Percentiles rank a stretch among this genome's conserved stretches.
Evolutionary conservation across 1,140 invertebrate species (phyloP).

Genomic region (Proales similis): DNA sequence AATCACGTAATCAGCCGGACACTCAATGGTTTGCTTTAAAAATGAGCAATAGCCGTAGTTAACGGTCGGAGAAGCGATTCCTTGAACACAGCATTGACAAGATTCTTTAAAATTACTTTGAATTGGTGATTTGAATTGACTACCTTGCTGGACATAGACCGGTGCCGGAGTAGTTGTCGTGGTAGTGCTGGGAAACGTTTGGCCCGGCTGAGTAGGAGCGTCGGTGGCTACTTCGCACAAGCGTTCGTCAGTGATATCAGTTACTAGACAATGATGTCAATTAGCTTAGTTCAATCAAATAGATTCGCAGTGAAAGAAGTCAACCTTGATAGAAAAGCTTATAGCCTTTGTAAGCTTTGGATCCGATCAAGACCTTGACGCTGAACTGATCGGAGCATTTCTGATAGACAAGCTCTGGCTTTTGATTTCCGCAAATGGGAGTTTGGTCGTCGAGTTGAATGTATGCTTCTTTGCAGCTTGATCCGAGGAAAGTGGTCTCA

Average conservation of each 20-base stretch:
- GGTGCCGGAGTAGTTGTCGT: conserved; percentile 7
- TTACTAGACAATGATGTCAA: not conserved
- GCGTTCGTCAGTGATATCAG: too few relatives aligned
- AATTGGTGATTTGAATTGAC: not conserved
- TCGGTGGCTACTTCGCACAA: too few relatives aligned
- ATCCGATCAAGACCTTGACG: conserved; percentile 7
- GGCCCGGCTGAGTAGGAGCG: too few relatives aligned
- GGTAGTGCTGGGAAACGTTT: too few relatives aligned
- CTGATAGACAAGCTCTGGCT: not conserved
- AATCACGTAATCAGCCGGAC: conserved; percentile 35
- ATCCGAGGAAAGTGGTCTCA: not conserved
- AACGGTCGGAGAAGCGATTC: conserved; percentile 16
- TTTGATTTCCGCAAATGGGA: conserved; percentile 21
- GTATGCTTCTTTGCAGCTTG: conserved; percentile 32
- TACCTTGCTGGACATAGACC: conserved; percentile 15
- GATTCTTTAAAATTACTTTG: not conserved
- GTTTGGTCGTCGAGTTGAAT: conserved; percentile 19
- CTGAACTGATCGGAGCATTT: conserved; percentile 23
- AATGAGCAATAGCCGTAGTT: conserved; percentile 2
- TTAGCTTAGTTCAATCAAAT: not conserved
- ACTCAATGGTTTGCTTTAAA: conserved; percentile 1
- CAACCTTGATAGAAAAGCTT: conserved; percentile 29
- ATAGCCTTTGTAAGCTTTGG: conserved; percentile 29
- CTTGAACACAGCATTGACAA: not conserved
- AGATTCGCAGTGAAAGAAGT: too few relatives aligned